Conservation (phyloP, 2,888 invertebrate species). For the Drosophila siamana region DNA sequence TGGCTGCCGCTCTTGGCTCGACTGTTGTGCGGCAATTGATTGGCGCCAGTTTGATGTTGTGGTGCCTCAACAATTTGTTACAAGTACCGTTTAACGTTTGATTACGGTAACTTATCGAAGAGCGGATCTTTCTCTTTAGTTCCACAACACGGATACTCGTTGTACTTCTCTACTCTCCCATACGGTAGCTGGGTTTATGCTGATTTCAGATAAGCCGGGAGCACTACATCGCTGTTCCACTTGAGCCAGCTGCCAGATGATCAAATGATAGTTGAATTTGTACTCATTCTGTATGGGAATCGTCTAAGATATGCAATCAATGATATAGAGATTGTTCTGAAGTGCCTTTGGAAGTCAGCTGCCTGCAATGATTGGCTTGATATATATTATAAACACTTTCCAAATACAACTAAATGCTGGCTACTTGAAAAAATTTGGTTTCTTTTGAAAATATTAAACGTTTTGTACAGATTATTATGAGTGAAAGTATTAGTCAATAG, state of each 20-base stretch:
- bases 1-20: constrained; percentile 45
- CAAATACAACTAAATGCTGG: neutral
- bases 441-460: neutral
- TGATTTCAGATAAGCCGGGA: constrained; percentile 40
- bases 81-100: constrained; percentile 74
- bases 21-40: constrained; percentile 55
- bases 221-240: constrained; percentile 17
- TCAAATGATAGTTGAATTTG: constrained; percentile 15
- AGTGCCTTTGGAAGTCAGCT: constrained; percentile 2
- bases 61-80: constrained; percentile 53
- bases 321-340: neutral
- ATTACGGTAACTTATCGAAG: constrained; percentile 66
- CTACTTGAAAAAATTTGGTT: neutral
- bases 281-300: constrained; percentile 4
- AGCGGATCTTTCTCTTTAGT: constrained; percentile 58
- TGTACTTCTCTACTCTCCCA: neutral
- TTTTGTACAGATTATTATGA: neutral
- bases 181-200: constrained; percentile 41
- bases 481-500: neutral
- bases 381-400: neutral
- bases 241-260: constrained; percentile 37
- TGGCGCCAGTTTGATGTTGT: constrained; percentile 74
- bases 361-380: neutral
- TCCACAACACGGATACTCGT: neutral
- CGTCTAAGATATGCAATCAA: neutral